Evolutionary conservation across 2,888 invertebrate genomes (phyloP), one percentile per base, ranked within the genome.

Genomic region (Encarsia formosa): DNA sequence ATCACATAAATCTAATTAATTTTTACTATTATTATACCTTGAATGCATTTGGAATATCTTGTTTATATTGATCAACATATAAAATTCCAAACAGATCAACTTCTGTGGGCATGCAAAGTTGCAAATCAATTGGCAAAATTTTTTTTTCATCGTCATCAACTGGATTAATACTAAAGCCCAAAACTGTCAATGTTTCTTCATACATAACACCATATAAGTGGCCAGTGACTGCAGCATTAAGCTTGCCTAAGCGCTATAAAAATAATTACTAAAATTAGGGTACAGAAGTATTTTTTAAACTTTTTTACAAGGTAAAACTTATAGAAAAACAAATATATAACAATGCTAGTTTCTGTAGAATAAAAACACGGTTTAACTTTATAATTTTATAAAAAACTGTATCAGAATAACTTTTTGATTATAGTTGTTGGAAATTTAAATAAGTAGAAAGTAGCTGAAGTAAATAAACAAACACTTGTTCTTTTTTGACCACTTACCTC

Each of bases 21-120:
- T 37, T n/a, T 19, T 31, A 38, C 13, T 34, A 42, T 26, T 39
- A 38, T 18, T 80, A 79, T 69, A 83, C 82, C 66, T 80, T 82
- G 40, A 73, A 71, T 22, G 84, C 76, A 64, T 82, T 81, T 4
- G 79, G 79, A 61, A 84, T 81, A 38, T 80, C 77, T 58, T 81
- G 80, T 37, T 79, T 73, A 41, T 78, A 78, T 61, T 83, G 80
- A 18, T 81, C 82, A 58, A 86, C 81, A 63, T 82, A 83, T 15
- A 88, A 79, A 50, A 86, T 78, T 22, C 89, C 90, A 69, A 87
- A 89, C 43, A 87, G 76, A 74, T 89, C 88, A 54, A 89, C 74
- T 71, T 88, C 88, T 2, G 85, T 84, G 15, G 90, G 88, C 64
- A 88, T 81, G 63, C 83, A 82, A 22, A 85, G 77, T 57, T 82